Evolutionary conservation across 2,888 invertebrate genomes (phyloP).

Genomic region (Trissolcus brochymenae): DNA sequence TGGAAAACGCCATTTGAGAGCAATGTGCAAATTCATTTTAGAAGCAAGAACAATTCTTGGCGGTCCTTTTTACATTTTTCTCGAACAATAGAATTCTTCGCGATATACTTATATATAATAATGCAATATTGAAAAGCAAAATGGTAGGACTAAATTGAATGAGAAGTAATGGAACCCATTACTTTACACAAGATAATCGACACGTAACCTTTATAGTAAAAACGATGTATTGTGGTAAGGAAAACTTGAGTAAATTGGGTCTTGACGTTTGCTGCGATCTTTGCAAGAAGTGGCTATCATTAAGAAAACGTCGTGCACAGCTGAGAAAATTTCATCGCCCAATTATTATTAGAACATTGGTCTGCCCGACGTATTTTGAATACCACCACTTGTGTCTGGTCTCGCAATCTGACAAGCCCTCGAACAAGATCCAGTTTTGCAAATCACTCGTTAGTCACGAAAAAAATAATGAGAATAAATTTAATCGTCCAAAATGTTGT

Average conservation of each 20-base stretch:
- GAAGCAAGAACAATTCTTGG: background rate
- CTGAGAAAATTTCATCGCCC: conserved; percentile 47
- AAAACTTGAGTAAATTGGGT: conserved; percentile 59
- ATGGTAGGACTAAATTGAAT: background rate
- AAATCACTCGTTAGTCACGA: background rate
- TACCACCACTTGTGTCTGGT: conserved; percentile 25
- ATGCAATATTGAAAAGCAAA: conserved; percentile 1
- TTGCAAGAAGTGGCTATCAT: conserved; percentile 50
- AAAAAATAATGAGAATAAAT: background rate
- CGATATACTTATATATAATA: conserved; percentile 1
- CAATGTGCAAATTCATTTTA: no score
- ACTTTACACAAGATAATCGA: conserved; percentile 29
- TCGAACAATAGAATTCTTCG: no score
- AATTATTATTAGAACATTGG: conserved; percentile 52
- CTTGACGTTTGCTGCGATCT: conserved; percentile 47
- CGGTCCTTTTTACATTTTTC: conserved; percentile 1
- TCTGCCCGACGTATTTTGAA: conserved; percentile 27
- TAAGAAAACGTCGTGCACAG: conserved; percentile 58
- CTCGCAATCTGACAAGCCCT: background rate
- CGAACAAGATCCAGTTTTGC: background rate
- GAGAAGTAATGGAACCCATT: background rate
- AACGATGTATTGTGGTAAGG: conserved; percentile 42
- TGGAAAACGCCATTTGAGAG: no score
- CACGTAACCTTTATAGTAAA: conserved; percentile 39
- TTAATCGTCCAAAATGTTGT: background rate